These are phyloP conservation scores for Probaryconus sp. DNA, from an alignment of 1,140 invertebrate species.

Conservation along the genomic window DNA sequence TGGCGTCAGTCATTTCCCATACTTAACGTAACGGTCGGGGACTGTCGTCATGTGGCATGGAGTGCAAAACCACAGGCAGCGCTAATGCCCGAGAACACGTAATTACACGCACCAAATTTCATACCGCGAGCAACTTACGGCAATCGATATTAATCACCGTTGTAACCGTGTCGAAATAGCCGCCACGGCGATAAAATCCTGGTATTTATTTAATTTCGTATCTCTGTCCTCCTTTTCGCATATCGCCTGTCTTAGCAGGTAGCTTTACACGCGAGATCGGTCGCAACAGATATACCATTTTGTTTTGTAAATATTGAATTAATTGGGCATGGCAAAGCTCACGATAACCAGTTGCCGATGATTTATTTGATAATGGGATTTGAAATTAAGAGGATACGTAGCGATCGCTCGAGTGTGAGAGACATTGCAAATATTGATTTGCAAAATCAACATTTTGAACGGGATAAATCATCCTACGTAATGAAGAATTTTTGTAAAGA, in stretches of 20 bases:
- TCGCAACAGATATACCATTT: not conserved
- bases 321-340: conserved; percentile 22
- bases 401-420: too few species aligned
- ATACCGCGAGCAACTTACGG: not conserved
- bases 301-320: conserved; percentile 22
- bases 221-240: not conserved
- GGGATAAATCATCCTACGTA: too few species aligned
- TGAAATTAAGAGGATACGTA: too few species aligned
- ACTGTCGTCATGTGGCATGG: conserved; percentile 18
- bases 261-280: conserved; percentile 14
- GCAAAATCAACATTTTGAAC: too few species aligned
- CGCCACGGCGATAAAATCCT: conserved; percentile 10
- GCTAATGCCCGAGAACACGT: conserved; percentile 9
- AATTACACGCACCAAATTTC: conserved; percentile 26
- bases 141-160: conserved; percentile 1
- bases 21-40: conserved; percentile 1
- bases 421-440: too few species aligned
- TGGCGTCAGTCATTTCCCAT: not conserved
- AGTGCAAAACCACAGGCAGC: conserved; percentile 12
- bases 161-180: conserved; percentile 24
- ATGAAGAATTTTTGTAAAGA: too few species aligned
- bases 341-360: too few species aligned
- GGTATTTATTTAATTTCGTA: not conserved
- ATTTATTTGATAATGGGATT: too few species aligned
- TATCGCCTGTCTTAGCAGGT: not conserved